Percentiles rank a stretch among this genome's conserved stretches.
Conservation (phyloP, 2,888 invertebrate species). For the Rhingia rostrata region DNA sequence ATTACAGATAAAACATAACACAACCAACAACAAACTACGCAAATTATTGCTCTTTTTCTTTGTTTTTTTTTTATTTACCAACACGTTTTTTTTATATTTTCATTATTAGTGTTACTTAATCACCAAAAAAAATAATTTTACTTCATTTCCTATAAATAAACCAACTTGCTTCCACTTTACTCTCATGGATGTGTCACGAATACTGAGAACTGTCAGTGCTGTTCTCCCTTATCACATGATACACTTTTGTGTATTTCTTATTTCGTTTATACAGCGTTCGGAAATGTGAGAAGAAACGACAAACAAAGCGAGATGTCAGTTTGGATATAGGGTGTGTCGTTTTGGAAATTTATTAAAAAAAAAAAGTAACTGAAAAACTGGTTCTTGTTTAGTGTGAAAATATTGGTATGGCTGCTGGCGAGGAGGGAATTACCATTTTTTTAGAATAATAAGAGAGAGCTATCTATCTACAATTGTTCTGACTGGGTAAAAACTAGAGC, state of each 20-base stretch:
- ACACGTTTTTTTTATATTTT: constrained; percentile 51
- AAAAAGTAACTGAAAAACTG: too few relatives aligned
- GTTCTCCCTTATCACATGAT: constrained; percentile 67
- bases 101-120: constrained; percentile 69
- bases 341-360: not conserved
- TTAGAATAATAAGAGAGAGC: too few relatives aligned
- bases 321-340: constrained; percentile 56
- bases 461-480: too few relatives aligned
- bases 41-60: constrained; percentile 58
- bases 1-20: constrained; percentile 74
- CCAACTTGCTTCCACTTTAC: constrained; percentile 64
- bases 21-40: constrained; percentile 74
- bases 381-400: too few relatives aligned
- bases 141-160: constrained; percentile 71
- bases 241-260: constrained; percentile 57
- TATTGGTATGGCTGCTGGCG: too few relatives aligned
- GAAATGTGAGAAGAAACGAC: constrained; percentile 33
- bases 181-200: constrained; percentile 71
- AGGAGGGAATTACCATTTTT: too few relatives aligned
- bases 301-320: constrained; percentile 18
- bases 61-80: constrained; percentile 65
- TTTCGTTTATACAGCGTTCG: constrained; percentile 38
- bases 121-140: constrained; percentile 67
- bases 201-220: constrained; percentile 68
- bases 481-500: too few relatives aligned